Percentiles rank a stretch among this genome's conserved stretches.
Evolutionary conservation across 2,113 vertebrate species (phyloP).

Genomic region (Catagonus wagneri): DNA sequence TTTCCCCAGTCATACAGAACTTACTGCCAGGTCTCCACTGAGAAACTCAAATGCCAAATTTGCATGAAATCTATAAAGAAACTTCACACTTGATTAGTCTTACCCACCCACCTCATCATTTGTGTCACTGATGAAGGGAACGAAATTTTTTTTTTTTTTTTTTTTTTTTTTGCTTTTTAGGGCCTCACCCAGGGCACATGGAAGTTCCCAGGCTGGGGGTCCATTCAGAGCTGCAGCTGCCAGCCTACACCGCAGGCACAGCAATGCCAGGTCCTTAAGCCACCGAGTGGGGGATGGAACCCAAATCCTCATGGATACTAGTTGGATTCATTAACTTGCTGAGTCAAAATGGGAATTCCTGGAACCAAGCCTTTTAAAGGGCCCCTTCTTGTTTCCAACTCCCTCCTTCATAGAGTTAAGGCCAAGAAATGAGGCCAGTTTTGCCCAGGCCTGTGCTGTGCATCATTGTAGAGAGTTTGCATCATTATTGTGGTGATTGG

Average conservation of each 20-base stretch:
- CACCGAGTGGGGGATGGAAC: too few relatives aligned
- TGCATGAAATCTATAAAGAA: background rate
- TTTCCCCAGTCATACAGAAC: background rate
- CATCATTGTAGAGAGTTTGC: background rate
- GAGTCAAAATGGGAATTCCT: too few relatives aligned
- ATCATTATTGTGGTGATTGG: background rate
- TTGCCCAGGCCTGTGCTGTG: background rate
- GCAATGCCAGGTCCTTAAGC: too few relatives aligned
- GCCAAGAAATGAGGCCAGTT: background rate
- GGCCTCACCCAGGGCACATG: too few relatives aligned
- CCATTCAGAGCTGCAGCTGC: too few relatives aligned
- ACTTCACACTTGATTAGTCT: background rate
- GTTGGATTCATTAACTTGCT: too few relatives aligned
- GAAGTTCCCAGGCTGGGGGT: too few relatives aligned
- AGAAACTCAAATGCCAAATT: slow-evolving; percentile 1
- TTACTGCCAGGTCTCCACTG: background rate
- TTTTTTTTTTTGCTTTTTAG: too few relatives aligned
- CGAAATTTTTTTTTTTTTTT: too few relatives aligned
- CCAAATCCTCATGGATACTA: too few relatives aligned
- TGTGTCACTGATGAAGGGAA: background rate
- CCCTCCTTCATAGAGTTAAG: background rate
- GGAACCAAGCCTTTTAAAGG: background rate
- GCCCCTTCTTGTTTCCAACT: background rate
- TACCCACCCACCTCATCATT: background rate
- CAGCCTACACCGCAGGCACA: too few relatives aligned